Evolutionary conservation across 2,888 invertebrate genomes (phyloP).

Genomic region (Napeogenes sylphis): DNA sequence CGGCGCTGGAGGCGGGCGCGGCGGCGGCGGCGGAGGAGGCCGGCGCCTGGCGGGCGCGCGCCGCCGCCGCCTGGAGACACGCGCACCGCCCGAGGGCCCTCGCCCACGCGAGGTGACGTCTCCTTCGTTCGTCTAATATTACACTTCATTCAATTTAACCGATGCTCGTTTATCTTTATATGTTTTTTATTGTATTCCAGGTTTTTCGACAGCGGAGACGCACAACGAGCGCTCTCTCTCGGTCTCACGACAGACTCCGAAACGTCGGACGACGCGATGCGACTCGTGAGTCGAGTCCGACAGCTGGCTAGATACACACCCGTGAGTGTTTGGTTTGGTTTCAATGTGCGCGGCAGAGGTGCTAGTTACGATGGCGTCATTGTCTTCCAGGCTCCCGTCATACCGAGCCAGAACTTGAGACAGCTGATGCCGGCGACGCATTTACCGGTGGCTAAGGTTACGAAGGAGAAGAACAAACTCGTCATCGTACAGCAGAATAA

Average conservation of each 20-base stretch:
- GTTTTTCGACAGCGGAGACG: conserved; percentile 57
- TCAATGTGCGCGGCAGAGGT: too few relatives aligned
- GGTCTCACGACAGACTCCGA: conserved; percentile 69
- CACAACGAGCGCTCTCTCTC: conserved; percentile 55
- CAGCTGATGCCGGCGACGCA: conserved; percentile 81
- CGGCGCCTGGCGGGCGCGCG: conserved; percentile 83
- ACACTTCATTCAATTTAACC: background rate
- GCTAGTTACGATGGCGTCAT: background rate
- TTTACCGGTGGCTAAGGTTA: conserved; percentile 85
- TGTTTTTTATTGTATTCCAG: conserved; percentile 32
- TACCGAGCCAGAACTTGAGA: conserved; percentile 82
- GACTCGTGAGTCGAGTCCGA: conserved; percentile 69
- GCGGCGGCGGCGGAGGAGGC: conserved; percentile 83
- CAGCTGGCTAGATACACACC: conserved; percentile 65
- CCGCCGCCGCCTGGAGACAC: conserved; percentile 80
- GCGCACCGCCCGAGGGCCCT: conserved; percentile 84
- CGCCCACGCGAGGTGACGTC: conserved; percentile 35
- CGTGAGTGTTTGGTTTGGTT: conserved; percentile 41
- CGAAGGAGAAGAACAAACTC: conserved; percentile 88
- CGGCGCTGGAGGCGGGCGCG: conserved; percentile 85
- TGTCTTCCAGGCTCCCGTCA: conserved; percentile 66
- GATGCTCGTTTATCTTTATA: background rate
- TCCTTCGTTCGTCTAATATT: background rate
- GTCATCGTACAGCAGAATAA: conserved; percentile 85
- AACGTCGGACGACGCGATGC: conserved; percentile 70